Evolutionary conservation across 2,888 invertebrate genomes (phyloP).

Genomic region (Pristionchus entomophagus): DNA sequence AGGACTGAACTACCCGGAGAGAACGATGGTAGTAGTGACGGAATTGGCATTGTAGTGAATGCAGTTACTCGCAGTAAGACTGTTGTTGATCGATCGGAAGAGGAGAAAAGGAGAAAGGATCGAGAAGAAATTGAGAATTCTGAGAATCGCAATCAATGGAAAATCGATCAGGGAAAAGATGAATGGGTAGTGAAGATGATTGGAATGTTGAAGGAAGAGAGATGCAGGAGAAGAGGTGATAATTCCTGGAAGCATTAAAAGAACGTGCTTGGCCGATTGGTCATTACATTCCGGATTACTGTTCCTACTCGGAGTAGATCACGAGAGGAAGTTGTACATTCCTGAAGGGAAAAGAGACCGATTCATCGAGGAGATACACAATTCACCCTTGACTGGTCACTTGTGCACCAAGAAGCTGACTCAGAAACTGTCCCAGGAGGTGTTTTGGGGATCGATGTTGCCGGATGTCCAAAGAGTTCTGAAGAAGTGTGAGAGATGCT

Average conservation of each 20-base stretch:
- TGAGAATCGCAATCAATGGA: background rate
- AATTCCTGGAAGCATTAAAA: background rate
- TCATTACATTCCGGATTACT: background rate
- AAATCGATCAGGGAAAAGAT: background rate
- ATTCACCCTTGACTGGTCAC: background rate
- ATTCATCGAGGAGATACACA: background rate
- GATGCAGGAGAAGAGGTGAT: background rate
- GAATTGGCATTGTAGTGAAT: background rate
- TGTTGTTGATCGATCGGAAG: background rate
- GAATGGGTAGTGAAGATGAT: background rate
- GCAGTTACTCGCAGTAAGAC: background rate
- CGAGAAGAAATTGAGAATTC: background rate
- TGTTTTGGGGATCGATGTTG: slow-evolving; percentile 54
- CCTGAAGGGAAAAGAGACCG: background rate
- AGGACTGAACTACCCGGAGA: background rate
- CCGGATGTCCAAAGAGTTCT: slow-evolving; percentile 46
- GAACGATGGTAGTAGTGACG: background rate
- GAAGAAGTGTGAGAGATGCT: slow-evolving; percentile 20
- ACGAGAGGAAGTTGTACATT: background rate
- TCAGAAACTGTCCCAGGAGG: background rate
- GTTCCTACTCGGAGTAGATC: background rate
- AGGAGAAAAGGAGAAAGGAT: background rate
- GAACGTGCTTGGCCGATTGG: background rate
- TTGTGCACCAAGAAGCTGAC: background rate
- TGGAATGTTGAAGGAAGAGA: slow-evolving; percentile 1